phyloP scores from a whole-genome alignment of 2,113 vertebrate genomes.

The Heterotis niloticus region DNA sequence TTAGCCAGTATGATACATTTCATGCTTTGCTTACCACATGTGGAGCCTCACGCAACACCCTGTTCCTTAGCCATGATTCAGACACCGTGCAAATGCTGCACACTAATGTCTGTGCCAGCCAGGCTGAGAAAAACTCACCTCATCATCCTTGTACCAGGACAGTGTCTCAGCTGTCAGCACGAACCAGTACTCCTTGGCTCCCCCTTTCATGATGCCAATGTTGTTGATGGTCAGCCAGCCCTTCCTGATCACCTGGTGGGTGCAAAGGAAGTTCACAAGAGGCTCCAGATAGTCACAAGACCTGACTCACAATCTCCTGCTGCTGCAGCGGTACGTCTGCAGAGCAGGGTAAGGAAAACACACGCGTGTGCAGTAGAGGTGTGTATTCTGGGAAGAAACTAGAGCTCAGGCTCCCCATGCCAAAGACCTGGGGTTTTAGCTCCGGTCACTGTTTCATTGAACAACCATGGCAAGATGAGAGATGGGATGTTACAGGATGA shows the following conservation, averaged over 20 bases:
- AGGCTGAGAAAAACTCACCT: constrained; percentile 57
- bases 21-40: too few species aligned
- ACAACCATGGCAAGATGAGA: background rate
- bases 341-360: background rate
- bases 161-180: constrained; percentile 76
- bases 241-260: constrained; percentile 26
- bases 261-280: background rate
- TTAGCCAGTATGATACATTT: too few species aligned
- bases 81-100: too few species aligned
- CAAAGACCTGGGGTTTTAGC: background rate
- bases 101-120: background rate
- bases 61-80: too few species aligned
- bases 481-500: background rate
- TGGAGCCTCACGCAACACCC: too few species aligned
- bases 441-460: background rate
- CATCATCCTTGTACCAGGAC: constrained; percentile 81
- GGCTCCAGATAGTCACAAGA: too few species aligned
- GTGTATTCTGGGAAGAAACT: too few species aligned
- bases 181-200: constrained; percentile 76
- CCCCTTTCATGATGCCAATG: constrained; percentile 31
- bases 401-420: background rate
- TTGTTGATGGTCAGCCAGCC: constrained; percentile 34
- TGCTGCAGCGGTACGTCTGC: background rate
- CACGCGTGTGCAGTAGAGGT: too few species aligned
- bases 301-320: background rate